These are phyloP conservation scores for Megaptera novaeangliae DNA, from an alignment of 2,113 vertebrate species.

Conservation along the genomic window DNA sequence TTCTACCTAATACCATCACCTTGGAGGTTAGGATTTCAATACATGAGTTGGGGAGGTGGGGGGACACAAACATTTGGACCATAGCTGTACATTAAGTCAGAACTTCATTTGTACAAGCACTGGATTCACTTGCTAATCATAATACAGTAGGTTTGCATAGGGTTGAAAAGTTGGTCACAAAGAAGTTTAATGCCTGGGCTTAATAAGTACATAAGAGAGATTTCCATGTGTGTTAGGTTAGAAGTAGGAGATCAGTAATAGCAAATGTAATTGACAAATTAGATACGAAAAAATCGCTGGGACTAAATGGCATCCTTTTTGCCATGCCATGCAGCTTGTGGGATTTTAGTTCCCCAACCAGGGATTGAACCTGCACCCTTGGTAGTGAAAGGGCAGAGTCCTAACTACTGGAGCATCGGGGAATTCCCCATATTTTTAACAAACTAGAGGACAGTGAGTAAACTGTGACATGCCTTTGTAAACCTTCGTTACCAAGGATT, in stretches of 20 bases:
- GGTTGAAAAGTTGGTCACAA: constrained; percentile 20
- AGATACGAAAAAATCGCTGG: background rate
- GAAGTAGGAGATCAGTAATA: background rate
- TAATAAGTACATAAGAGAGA: background rate
- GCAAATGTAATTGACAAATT: background rate
- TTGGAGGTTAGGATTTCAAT: background rate
- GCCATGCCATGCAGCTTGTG: background rate
- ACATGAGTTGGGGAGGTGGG: background rate
- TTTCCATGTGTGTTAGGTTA: constrained; percentile 4
- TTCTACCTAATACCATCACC: background rate
- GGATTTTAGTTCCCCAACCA: background rate
- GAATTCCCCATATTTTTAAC: background rate
- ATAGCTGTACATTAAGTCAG: background rate
- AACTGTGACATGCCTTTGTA: background rate
- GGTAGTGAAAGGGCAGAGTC: background rate
- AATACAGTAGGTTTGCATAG: background rate
- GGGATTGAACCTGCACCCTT: background rate
- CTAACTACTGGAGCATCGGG: background rate
- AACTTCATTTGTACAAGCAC: background rate
- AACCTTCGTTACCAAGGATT: background rate
- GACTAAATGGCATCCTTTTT: background rate
- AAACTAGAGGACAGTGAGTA: background rate
- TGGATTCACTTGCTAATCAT: constrained; percentile 17
- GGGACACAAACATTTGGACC: background rate
- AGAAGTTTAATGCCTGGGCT: background rate